Conservation (phyloP, 2,797 vertebrate species). For the Gallinago stenura region DNA sequence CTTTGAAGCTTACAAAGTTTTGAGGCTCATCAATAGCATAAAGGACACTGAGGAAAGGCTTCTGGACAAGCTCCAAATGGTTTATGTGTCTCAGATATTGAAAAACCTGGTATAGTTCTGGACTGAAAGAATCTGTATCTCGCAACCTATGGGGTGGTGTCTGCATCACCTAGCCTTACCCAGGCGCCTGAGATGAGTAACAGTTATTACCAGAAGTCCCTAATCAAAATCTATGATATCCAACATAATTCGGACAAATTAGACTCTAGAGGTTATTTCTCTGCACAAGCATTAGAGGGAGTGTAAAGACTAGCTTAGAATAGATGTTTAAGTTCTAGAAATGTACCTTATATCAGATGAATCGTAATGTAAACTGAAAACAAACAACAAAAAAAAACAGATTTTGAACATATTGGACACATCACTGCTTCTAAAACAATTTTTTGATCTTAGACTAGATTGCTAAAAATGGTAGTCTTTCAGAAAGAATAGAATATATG, state of each 20-base stretch:
- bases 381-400: accelerated
- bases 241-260: neutral
- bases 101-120: neutral
- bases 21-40: neutral
- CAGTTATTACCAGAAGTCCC: neutral
- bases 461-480: neutral
- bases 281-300: neutral
- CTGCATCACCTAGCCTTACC: neutral
- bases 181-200: neutral
- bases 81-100: neutral
- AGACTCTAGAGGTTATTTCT: neutral
- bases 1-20: neutral
- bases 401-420: neutral
- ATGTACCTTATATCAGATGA: accelerated
- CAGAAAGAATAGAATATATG: neutral
- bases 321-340: neutral
- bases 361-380: neutral
- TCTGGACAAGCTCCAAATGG: neutral
- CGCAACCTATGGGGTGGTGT: neutral
- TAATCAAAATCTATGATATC: neutral
- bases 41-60: neutral
- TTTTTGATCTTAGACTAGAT: neutral
- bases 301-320: neutral
- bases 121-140: neutral
- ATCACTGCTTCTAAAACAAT: neutral